Evolutionary conservation across 2,888 invertebrate genomes (phyloP).

Genomic region (Temnothorax rugatulus): DNA sequence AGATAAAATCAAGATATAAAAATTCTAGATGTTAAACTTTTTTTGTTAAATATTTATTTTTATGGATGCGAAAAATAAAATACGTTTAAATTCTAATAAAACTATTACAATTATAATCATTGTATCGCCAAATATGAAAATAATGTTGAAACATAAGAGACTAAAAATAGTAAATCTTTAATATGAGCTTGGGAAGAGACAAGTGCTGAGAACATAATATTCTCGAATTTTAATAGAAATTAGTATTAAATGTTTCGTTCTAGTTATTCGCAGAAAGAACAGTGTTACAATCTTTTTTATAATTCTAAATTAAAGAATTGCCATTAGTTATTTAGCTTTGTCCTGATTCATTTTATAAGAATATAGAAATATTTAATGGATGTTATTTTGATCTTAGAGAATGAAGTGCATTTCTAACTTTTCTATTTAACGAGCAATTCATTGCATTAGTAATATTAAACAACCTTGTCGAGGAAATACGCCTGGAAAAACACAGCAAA

Average conservation of each 20-base stretch:
- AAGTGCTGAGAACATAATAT: background rate
- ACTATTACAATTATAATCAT: too few relatives aligned
- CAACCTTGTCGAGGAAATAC: constrained; percentile 19
- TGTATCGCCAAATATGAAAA: too few relatives aligned
- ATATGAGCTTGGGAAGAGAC: too few relatives aligned
- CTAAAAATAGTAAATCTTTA: too few relatives aligned
- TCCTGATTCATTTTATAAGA: background rate
- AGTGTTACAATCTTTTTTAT: background rate
- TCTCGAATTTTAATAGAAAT: background rate
- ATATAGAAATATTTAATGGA: background rate
- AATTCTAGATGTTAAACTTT: too few relatives aligned
- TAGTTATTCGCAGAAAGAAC: background rate
- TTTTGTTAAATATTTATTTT: too few relatives aligned
- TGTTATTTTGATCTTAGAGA: background rate
- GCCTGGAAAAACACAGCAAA: constrained; percentile 7
- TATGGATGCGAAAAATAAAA: too few relatives aligned
- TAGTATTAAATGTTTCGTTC: background rate
- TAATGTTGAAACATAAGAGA: too few relatives aligned
- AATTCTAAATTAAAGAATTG: background rate
- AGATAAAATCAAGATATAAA: too few relatives aligned
- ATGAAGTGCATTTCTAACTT: background rate
- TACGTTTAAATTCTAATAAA: too few relatives aligned
- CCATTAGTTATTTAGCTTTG: background rate
- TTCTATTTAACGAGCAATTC: background rate
- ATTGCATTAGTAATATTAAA: background rate